Conservation (phyloP, 2,888 invertebrate genomes). For the Homarus gammarus region DNA sequence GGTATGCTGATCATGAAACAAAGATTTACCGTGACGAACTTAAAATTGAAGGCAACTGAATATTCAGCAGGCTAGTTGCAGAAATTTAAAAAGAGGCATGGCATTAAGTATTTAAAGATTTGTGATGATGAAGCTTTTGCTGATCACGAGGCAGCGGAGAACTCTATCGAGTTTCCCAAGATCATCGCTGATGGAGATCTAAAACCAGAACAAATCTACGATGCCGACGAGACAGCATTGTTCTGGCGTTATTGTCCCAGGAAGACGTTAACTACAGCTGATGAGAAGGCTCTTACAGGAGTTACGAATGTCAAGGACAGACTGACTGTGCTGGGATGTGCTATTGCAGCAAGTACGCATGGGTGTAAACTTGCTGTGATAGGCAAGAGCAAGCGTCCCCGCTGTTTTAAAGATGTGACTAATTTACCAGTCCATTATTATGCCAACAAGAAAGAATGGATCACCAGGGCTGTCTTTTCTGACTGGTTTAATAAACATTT, state of each 20-base stretch:
- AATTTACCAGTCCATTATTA: not conserved
- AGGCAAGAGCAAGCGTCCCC: constrained; percentile 3
- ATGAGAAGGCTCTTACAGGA: constrained; percentile 24
- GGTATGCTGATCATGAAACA: constrained; percentile 30
- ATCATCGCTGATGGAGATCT: too few species aligned
- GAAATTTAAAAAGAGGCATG: not conserved
- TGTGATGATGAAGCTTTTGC: not conserved
- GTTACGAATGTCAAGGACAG: constrained; percentile 22
- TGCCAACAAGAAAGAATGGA: constrained; percentile 21
- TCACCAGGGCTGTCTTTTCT: not conserved
- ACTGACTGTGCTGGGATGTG: not conserved
- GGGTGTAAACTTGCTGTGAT: not conserved
- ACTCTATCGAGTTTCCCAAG: not conserved
- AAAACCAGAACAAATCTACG: not conserved
- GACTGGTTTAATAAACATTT: constrained; percentile 8
- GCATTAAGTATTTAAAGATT: not conserved
- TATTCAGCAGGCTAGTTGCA: constrained; percentile 7
- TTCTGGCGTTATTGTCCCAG: not conserved
- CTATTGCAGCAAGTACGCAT: not conserved
- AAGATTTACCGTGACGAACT: constrained; percentile 11
- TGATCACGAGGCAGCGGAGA: constrained; percentile 3
- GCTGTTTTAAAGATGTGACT: not conserved
- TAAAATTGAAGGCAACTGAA: constrained; percentile 6
- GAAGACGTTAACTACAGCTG: constrained; percentile 17
- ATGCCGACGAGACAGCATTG: not conserved